These are phyloP conservation scores for Brachionus paranguensis DNA, from an alignment of 1,140 invertebrate genomes.

Conservation along the genomic window DNA sequence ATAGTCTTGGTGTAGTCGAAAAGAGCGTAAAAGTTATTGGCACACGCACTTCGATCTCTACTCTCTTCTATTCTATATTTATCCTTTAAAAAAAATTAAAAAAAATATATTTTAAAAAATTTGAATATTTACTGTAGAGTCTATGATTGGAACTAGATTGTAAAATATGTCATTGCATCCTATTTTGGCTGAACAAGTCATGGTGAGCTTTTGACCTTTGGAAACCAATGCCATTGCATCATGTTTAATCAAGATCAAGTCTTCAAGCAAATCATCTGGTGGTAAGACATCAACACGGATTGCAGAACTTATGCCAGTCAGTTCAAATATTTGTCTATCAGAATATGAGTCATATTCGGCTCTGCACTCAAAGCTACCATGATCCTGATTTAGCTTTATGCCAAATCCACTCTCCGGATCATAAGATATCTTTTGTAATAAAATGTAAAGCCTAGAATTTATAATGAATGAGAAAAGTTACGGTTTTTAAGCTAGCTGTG, in stretches of 20 bases:
- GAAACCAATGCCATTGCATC: neutral
- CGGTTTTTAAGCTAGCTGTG: neutral
- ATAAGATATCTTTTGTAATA: neutral
- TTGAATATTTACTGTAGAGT: neutral
- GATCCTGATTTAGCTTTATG: neutral
- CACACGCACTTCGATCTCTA: neutral
- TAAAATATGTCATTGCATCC: conserved; percentile 30
- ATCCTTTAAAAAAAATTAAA: neutral
- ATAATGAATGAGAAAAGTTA: neutral
- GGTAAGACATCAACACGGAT: neutral
- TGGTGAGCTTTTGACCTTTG: neutral
- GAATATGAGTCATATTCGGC: neutral
- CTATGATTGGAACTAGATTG: neutral
- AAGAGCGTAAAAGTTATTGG: neutral
- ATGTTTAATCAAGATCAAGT: neutral
- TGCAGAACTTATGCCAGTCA: neutral
- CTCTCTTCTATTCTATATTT: neutral
- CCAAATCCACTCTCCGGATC: conserved; percentile 6
- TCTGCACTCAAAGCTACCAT: neutral
- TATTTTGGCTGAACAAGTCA: neutral
- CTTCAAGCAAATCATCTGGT: neutral
- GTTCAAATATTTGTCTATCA: conserved; percentile 1
- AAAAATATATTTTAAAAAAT: neutral
- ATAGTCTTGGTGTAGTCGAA: neutral
- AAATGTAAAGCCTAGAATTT: neutral